Evolutionary conservation across 1,140 invertebrate genomes (phyloP), one percentile per base, ranked within the genome.

Genomic region (Nymphalis io): DNA sequence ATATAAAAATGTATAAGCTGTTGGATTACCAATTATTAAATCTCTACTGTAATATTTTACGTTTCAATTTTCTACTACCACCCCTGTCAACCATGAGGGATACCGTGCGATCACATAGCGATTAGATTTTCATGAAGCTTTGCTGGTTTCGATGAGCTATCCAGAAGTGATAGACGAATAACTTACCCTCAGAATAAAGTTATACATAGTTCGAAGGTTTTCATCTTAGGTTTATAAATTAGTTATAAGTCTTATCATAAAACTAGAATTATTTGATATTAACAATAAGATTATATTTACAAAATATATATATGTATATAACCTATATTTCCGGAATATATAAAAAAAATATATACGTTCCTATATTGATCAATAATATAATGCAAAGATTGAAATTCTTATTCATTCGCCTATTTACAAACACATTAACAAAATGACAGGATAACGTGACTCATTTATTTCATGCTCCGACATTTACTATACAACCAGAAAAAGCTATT

Each of bases 111-210:
- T 87, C 81, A 82, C 81, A 83, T 73, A 78, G 51, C 81, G 84
- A 88, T 88, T 88, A 88, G 84, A 84, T 87, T 88, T 88, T 87
- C 83, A 88, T 88, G 84, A 88, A 81, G 70, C 78, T 82, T 64
- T 67, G 72, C 59, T 74, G 72, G 68, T 74, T 74, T 74, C 70
- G 68, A 74, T 68, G 73, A 57, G 65, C 64, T 70, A 42, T 71
- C 63, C 64, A 58, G 60, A 33, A 46, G 48, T 40, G 21, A 70
- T 70, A 60, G 60, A 16, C 46, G 64, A 71, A 64, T 68, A 70
- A 71, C 63, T 70, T 58, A 39, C 33, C 48, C 48, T 57, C 38
- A 27, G 39, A 20, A 58, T 68, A 23, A 62, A 62, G 60, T 27
- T 38, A 55, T 4, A 11, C 27, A 51, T 53, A 39, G 11, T 18